Evolutionary conservation across 2,113 vertebrate species (phyloP).

Genomic region (Brienomyrus brachyistius): DNA sequence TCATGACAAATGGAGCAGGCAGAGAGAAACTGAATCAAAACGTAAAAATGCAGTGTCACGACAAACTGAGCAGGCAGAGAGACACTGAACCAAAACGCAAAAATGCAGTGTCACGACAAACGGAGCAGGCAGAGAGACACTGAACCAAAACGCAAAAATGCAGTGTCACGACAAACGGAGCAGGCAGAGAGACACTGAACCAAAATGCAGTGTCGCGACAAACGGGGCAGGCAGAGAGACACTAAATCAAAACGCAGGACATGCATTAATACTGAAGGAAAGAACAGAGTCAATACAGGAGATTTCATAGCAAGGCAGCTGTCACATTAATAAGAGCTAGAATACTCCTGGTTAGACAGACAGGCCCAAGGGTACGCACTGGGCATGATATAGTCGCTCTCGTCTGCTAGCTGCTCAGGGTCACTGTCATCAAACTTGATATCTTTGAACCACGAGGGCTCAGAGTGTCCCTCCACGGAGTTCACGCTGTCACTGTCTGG

Average conservation of each 20-base stretch:
- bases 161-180: not conserved
- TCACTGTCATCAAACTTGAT: constrained; percentile 99
- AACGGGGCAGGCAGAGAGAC: not conserved
- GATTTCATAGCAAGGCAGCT: not conserved
- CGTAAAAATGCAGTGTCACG: accelerated
- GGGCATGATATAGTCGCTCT: constrained; percentile 77
- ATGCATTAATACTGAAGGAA: not conserved
- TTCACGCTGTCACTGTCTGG: constrained; percentile 95
- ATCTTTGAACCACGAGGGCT: constrained; percentile 98
- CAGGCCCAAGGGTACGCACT: constrained; percentile 55
- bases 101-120: not conserved
- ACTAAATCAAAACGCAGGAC: not conserved
- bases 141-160: not conserved
- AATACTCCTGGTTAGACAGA: not conserved
- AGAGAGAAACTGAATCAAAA: not conserved
- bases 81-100: not conserved
- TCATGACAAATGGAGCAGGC: too few relatives aligned
- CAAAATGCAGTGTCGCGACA: too few relatives aligned
- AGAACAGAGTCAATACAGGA: not conserved
- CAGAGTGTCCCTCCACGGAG: constrained; percentile 92
- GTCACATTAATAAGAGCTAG: not conserved
- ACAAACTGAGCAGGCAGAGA: not conserved
- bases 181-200: not conserved
- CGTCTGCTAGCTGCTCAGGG: constrained; percentile 87
- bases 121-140: not conserved